These are phyloP conservation scores for Oryzias curvinotus DNA, from an alignment of 2,113 vertebrate genomes.

Conservation along the genomic window DNA sequence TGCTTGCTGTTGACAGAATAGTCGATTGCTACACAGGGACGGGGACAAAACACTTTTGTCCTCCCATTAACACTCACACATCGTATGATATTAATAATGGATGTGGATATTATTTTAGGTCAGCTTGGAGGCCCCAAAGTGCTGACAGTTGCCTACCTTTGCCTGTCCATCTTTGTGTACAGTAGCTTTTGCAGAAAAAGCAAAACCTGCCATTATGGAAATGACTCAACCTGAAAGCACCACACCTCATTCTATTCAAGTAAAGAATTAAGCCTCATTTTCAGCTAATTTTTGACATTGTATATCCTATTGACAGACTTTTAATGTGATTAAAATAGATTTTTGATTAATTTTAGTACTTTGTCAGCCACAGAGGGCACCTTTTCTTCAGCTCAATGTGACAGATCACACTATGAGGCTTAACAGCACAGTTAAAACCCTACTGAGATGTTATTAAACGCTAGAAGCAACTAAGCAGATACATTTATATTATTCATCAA, in stretches of 20 bases:
- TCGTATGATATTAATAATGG: too few relatives aligned
- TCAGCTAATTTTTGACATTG: slow-evolving; percentile 19
- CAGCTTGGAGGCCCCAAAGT: too few relatives aligned
- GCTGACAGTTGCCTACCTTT: too few relatives aligned
- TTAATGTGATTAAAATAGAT: background rate
- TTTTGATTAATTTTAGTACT: background rate
- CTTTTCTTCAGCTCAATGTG: background rate
- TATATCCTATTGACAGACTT: background rate
- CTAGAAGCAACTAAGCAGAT: slow-evolving; percentile 1
- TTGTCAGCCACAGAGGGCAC: background rate
- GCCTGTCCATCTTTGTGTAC: too few relatives aligned
- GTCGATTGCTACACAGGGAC: too few relatives aligned
- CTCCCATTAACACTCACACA: too few relatives aligned
- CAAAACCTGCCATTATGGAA: background rate
- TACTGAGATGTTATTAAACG: background rate
- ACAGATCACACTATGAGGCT: background rate
- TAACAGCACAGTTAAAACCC: slow-evolving; percentile 7
- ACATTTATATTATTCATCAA: slow-evolving; percentile 26
- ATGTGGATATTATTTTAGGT: too few relatives aligned
- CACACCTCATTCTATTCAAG: too few relatives aligned
- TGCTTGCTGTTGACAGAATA: too few relatives aligned
- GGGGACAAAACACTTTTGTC: too few relatives aligned
- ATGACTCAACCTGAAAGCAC: too few relatives aligned
- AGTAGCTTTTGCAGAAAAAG: too few relatives aligned
- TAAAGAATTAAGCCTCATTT: background rate